Evolutionary conservation across 1,140 invertebrate genomes (phyloP), one percentile per base, ranked within the genome.

Genomic region (Teleogryllus occipitalis): DNA sequence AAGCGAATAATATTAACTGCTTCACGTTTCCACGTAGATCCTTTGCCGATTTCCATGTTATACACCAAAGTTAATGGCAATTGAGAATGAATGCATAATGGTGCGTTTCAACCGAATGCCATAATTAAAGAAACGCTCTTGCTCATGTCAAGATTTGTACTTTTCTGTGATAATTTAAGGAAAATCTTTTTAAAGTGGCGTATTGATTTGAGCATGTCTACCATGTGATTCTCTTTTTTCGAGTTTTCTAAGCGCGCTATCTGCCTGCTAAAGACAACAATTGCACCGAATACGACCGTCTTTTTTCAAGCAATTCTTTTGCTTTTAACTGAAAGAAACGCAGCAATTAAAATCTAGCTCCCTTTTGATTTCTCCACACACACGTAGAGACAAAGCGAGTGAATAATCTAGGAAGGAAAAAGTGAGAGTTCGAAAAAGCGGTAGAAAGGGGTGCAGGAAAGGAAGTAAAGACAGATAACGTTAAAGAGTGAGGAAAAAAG

Each of bases 311-410:
- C 54, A 18, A 65, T 65, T 65, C 54, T 65, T 65, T 65, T 18
- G 54, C 54, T 65, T 65, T 65, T 65, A 18, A 65, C 54, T 65
- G 18, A 10, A 65, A 65, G 54, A 65, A 65, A 65, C 54, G 54
- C 54, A 65, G 54, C 54, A 65, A 65, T 65, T 65, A 65, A 65
- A 65, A 65, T 65, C 54, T 65, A 65, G 54, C 18, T 65, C 54
- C 18, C 54, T 18, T 65, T 65, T 65, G 54, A 65, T 65, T 65
- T 65, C 54, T 65, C 18, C 54, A 65, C 54, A 65, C 54, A 65
- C 54, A 65, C 54, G 54, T 65, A 14, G 54, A 65, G 54, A 65
- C 54, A 65, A 65, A 65, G 18, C 18, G 54, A 10, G 10, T 14
- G 54, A 18, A 65, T 65, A 65, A 65, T 65, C 18, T 18, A 65